Percentiles rank a stretch among this genome's conserved stretches.
phyloP scores from a whole-genome alignment of 2,113 vertebrate genomes.

The Ariopsis seemanni region DNA sequence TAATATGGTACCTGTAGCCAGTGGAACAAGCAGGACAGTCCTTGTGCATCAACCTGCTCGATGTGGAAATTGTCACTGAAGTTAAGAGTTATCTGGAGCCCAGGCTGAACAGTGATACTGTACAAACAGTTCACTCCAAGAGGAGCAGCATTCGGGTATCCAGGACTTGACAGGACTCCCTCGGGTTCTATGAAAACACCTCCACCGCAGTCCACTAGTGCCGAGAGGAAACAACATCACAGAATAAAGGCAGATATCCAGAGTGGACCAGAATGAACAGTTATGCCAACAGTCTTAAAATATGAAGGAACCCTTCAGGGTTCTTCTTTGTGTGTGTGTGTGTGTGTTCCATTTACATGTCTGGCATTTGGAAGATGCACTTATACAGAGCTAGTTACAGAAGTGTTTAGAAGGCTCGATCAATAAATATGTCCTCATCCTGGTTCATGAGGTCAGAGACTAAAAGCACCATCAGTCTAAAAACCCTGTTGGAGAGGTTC shows the following conservation, averaged over 20 bases:
- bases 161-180: constrained; percentile 70
- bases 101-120: constrained; percentile 64
- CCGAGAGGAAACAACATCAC: neutral
- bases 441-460: neutral
- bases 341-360: neutral
- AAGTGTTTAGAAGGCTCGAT: neutral
- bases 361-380: neutral
- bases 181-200: constrained; percentile 67
- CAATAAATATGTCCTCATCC: neutral
- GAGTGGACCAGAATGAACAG: neutral
- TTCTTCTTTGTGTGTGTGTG: neutral
- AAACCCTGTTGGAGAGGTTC: neutral
- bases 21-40: constrained; percentile 62
- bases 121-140: constrained; percentile 68
- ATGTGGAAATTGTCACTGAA: constrained; percentile 72
- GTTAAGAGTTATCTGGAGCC: constrained; percentile 68
- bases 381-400: neutral
- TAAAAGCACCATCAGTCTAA: neutral
- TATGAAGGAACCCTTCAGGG: neutral
- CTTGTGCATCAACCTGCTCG: constrained; percentile 60
- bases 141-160: constrained; percentile 62
- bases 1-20: constrained; percentile 69
- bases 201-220: constrained; percentile 65
- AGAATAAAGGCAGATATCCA: neutral
- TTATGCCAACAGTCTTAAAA: neutral